These are phyloP conservation scores for Hedya salicella DNA, from an alignment of 2,888 invertebrate genomes.

Conservation along the genomic window DNA sequence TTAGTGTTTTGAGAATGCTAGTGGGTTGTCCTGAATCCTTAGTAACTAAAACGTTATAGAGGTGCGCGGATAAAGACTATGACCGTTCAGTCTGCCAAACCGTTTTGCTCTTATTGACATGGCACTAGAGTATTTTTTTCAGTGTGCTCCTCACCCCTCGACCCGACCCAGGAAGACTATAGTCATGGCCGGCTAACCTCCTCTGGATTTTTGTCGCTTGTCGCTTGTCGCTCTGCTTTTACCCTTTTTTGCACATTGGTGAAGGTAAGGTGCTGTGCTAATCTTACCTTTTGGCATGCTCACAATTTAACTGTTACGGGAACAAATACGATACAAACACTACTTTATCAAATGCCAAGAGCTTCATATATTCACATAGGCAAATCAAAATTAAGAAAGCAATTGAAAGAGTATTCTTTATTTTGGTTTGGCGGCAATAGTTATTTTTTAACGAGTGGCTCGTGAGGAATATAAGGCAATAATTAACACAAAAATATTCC, in stretches of 20 bases:
- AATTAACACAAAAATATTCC: too few species aligned
- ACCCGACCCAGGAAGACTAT: conserved; percentile 83
- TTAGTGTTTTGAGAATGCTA: conserved; percentile 84
- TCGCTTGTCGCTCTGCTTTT: conserved; percentile 77
- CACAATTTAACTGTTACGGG: conserved; percentile 19
- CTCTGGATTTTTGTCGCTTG: conserved; percentile 83
- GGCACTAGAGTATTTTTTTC: conserved; percentile 85
- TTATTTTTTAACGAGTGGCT: not conserved
- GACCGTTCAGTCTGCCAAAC: conserved; percentile 60
- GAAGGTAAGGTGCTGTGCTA: conserved; percentile 48
- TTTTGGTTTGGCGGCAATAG: not conserved
- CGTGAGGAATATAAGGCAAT: too few species aligned
- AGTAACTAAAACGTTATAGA: conserved; percentile 28
- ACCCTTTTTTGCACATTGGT: conserved; percentile 51
- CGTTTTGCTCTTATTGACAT: conserved; percentile 80
- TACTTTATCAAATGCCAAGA: conserved; percentile 1
- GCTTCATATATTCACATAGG: not conserved
- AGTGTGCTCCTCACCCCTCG: conserved; percentile 86
- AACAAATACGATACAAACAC: not conserved
- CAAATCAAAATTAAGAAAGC: not conserved
- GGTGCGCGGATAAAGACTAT: conserved; percentile 28
- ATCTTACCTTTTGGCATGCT: conserved; percentile 48
- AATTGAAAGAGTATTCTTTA: not conserved
- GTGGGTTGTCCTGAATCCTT: conserved; percentile 70
- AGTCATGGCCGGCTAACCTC: conserved; percentile 83